phyloP scores from a whole-genome alignment of 2,113 vertebrate species.

The Galeopterus variegatus region DNA sequence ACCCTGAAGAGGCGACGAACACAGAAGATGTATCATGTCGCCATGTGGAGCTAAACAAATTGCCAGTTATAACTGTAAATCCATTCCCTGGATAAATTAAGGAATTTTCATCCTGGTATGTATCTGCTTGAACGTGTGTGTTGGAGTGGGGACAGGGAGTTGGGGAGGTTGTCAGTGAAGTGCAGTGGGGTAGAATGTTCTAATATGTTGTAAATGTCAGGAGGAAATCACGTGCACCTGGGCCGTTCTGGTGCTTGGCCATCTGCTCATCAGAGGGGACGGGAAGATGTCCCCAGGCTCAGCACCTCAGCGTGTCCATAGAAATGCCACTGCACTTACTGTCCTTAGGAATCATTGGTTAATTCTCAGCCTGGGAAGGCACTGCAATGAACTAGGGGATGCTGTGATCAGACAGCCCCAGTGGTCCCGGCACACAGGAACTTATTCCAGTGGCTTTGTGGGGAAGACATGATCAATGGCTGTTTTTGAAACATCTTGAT shows the following conservation, averaged over 20 bases:
- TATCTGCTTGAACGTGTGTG: background rate
- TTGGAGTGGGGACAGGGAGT: background rate
- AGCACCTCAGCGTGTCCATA: background rate
- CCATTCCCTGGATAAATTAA: background rate
- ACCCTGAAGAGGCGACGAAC: background rate
- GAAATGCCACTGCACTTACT: conserved; percentile 53
- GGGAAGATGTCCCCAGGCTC: background rate
- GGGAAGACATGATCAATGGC: conserved; percentile 61
- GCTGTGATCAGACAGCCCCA: background rate
- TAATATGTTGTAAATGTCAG: conserved; percentile 30
- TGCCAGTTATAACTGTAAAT: background rate
- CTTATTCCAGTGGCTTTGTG: background rate
- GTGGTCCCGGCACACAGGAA: fast-evolving
- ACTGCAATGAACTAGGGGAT: background rate
- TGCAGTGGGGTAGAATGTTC: background rate
- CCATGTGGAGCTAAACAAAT: background rate
- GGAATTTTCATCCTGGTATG: background rate
- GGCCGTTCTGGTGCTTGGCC: background rate
- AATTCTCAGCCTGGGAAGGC: background rate
- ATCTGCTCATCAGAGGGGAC: background rate
- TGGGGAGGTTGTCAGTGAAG: background rate
- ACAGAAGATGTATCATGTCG: background rate
- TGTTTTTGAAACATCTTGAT: conserved; percentile 77
- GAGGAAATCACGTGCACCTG: background rate
- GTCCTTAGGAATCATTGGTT: background rate